Conservation (phyloP, 2,888 invertebrate species). For the Hipparchia semele region DNA sequence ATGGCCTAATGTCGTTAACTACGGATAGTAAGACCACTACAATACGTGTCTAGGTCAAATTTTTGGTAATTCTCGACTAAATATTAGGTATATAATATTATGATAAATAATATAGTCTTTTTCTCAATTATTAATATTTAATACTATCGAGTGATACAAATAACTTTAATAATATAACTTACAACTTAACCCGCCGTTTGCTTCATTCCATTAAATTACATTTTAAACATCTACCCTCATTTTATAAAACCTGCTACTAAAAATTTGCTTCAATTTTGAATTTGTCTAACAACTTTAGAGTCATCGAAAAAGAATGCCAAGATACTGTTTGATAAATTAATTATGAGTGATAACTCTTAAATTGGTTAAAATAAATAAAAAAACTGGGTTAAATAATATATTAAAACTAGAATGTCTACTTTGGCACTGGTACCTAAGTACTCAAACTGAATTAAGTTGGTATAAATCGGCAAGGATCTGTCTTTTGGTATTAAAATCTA, state of each 20-base stretch:
- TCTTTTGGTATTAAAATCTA: too few relatives aligned
- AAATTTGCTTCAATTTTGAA: slow-evolving; percentile 1
- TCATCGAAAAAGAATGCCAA: slow-evolving; percentile 3
- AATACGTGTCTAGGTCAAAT: slow-evolving; percentile 35
- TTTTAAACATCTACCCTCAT: slow-evolving; percentile 10
- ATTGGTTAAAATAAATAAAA: too few relatives aligned
- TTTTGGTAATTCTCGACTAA: not conserved
- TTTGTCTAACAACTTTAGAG: not conserved
- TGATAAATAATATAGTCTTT: not conserved
- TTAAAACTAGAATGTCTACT: too few relatives aligned
- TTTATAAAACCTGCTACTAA: not conserved
- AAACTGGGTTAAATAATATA: too few relatives aligned
- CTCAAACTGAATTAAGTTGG: too few relatives aligned
- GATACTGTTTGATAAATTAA: not conserved
- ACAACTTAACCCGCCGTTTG: not conserved
- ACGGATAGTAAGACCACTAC: slow-evolving; percentile 9
- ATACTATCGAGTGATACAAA: slow-evolving; percentile 4
- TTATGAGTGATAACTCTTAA: not conserved
- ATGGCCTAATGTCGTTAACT: slow-evolving; percentile 11
- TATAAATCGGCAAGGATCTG: too few relatives aligned
- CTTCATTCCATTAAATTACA: not conserved
- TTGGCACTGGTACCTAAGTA: too few relatives aligned
- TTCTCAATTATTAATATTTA: slow-evolving; percentile 12
- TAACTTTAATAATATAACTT: slow-evolving; percentile 7
- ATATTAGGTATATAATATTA: not conserved